Conservation (phyloP, 2,797 vertebrate species). For the Pampus argenteus region DNA sequence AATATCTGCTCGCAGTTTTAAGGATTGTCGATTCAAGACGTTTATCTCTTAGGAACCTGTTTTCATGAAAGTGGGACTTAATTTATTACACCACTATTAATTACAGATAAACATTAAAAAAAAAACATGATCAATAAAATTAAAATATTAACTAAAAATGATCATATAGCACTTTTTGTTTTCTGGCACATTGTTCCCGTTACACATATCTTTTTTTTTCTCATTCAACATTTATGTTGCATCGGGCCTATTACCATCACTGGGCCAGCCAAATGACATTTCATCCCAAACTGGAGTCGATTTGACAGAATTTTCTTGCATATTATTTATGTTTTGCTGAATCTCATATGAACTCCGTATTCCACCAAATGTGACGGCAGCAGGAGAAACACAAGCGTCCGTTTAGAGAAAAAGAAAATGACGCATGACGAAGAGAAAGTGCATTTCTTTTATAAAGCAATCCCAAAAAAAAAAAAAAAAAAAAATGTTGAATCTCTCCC, state of each 20-base stretch:
- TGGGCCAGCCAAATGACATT: slow-evolving; percentile 85
- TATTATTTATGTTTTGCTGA: neutral
- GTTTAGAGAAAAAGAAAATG: neutral
- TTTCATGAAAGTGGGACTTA: slow-evolving; percentile 17
- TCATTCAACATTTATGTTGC: slow-evolving; percentile 39
- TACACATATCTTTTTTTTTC: slow-evolving; percentile 4
- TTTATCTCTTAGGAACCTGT: slow-evolving; percentile 4
- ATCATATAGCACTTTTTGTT: slow-evolving; percentile 16
- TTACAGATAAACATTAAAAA: slow-evolving; percentile 30
- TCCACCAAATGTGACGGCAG: neutral
- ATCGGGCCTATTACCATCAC: slow-evolving; percentile 68
- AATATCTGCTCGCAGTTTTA: slow-evolving; percentile 13
- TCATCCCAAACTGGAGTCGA: slow-evolving; percentile 55
- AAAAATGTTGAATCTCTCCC: slow-evolving; percentile 15
- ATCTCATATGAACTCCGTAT: neutral
- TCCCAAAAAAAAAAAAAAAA: slow-evolving; percentile 11
- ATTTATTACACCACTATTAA: slow-evolving; percentile 15
- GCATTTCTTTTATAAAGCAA: slow-evolving; percentile 11
- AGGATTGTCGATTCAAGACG: slow-evolving; percentile 64
- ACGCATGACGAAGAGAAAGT: slow-evolving; percentile 21
- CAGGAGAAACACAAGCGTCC: neutral
- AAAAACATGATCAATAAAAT: slow-evolving; percentile 30
- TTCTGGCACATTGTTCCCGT: slow-evolving; percentile 23
- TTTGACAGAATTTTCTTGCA: slow-evolving; percentile 31
- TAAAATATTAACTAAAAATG: slow-evolving; percentile 48